Evolutionary conservation across 1,140 invertebrate species (phyloP).

Genomic region (Penaeus chinensis): DNA sequence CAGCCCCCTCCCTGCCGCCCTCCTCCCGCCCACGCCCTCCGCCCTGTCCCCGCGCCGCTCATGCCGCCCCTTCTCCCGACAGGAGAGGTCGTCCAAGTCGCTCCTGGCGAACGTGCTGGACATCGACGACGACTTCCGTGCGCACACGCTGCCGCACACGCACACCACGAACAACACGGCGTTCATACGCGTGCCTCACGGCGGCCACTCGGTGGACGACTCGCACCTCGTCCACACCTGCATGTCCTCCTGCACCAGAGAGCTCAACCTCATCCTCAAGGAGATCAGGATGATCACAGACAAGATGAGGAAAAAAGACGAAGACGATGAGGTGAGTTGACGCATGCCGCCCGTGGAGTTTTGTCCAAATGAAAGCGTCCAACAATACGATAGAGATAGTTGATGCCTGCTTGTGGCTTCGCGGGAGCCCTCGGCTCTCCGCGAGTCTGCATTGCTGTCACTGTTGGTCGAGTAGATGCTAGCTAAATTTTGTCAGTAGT

Average conservation of each 20-base stretch:
- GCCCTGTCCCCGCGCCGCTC: background rate
- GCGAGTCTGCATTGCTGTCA: too few species aligned
- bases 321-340: constrained; percentile 83
- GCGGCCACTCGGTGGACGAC: constrained; percentile 68
- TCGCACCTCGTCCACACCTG: constrained; percentile 71
- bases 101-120: constrained; percentile 91
- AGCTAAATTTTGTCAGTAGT: too few species aligned
- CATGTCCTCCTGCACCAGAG: constrained; percentile 80
- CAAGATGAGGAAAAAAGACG: constrained; percentile 89
- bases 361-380: background rate
- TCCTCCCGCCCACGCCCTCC: background rate
- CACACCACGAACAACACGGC: constrained; percentile 65
- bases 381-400: too few species aligned
- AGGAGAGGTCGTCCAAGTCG: constrained; percentile 83
- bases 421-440: too few species aligned
- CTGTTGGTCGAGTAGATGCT: too few species aligned
- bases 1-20: constrained; percentile 1
- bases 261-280: constrained; percentile 93
- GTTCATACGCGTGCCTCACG: constrained; percentile 64
- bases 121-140: constrained; percentile 86
- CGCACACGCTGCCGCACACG: constrained; percentile 68
- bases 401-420: too few species aligned
- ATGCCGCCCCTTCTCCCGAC: constrained; percentile 67
- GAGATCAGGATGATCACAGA: constrained; percentile 89
- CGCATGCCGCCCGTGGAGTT: background rate